phyloP scores from a whole-genome alignment of 2,888 invertebrate species.

The Stomorhina lunata region DNA sequence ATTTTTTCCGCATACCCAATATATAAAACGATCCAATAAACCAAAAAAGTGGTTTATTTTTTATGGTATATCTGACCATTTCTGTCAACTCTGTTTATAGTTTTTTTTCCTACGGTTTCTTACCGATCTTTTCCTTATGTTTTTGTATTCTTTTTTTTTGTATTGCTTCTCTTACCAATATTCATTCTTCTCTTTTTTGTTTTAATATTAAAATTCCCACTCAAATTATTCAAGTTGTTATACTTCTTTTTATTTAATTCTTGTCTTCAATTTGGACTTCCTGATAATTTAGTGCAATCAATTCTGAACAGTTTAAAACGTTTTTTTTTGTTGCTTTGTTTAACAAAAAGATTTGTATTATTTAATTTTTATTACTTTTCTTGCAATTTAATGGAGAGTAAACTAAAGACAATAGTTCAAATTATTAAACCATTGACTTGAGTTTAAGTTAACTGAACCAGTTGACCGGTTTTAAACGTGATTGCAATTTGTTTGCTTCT shows the following conservation, averaged over 20 bases:
- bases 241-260: conserved; percentile 15
- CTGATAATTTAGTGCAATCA: conserved; percentile 32
- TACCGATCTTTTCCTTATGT: background rate
- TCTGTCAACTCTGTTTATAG: conserved; percentile 41
- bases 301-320: no score
- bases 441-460: background rate
- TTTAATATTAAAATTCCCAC: conserved; percentile 39
- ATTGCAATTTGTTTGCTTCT: background rate
- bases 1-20: no score
- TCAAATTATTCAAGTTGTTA: conserved; percentile 41
- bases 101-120: conserved; percentile 13
- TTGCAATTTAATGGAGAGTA: background rate
- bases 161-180: no score
- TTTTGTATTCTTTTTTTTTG: background rate
- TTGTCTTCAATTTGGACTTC: conserved; percentile 37
- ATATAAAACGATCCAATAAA: background rate
- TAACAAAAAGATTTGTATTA: background rate
- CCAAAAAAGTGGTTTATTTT: background rate
- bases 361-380: background rate
- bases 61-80: conserved; percentile 30
- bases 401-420: background rate
- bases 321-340: conserved; percentile 15
- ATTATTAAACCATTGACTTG: background rate
- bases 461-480: background rate
- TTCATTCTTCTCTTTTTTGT: background rate